Evolutionary conservation across 1,140 invertebrate species (phyloP).

Genomic region (Drosophila athabasca): DNA sequence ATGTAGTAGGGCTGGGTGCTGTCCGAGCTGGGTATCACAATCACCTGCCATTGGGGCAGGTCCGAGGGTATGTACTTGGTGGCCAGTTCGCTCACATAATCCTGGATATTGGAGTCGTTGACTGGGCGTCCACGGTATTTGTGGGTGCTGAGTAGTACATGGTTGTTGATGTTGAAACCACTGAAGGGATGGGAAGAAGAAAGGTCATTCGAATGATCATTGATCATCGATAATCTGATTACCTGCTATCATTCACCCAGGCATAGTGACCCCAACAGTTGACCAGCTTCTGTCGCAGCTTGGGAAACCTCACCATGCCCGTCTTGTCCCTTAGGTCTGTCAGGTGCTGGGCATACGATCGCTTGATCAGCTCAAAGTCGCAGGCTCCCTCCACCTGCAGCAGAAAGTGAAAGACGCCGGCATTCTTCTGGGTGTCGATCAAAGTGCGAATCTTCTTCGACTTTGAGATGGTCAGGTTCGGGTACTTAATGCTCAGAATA

Average conservation of each 20-base stretch:
- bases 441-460: slow-evolving; percentile 87
- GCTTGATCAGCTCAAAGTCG: slow-evolving; percentile 84
- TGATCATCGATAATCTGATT: background rate
- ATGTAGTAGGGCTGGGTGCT: slow-evolving; percentile 86
- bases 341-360: slow-evolving; percentile 84
- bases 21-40: slow-evolving; percentile 86
- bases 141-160: slow-evolving; percentile 87
- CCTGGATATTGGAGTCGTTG: slow-evolving; percentile 90
- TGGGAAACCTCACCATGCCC: slow-evolving; percentile 86
- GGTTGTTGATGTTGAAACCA: slow-evolving; percentile 89
- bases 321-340: slow-evolving; percentile 85
- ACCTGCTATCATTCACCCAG: slow-evolving; percentile 85
- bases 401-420: slow-evolving; percentile 88
- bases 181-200: slow-evolving; percentile 25
- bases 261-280: slow-evolving; percentile 88
- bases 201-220: too few species aligned
- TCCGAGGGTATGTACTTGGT: slow-evolving; percentile 89
- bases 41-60: slow-evolving; percentile 91
- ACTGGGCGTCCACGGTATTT: slow-evolving; percentile 88
- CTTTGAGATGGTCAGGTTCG: slow-evolving; percentile 86
- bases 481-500: slow-evolving; percentile 85
- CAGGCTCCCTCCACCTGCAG: slow-evolving; percentile 86
- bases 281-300: slow-evolving; percentile 86
- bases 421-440: slow-evolving; percentile 88
- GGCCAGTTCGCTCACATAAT: slow-evolving; percentile 91